Percentiles rank a stretch among this genome's conserved stretches.
Evolutionary conservation across 1,140 invertebrate genomes (phyloP).

Genomic region (Triops longicaudatus): DNA sequence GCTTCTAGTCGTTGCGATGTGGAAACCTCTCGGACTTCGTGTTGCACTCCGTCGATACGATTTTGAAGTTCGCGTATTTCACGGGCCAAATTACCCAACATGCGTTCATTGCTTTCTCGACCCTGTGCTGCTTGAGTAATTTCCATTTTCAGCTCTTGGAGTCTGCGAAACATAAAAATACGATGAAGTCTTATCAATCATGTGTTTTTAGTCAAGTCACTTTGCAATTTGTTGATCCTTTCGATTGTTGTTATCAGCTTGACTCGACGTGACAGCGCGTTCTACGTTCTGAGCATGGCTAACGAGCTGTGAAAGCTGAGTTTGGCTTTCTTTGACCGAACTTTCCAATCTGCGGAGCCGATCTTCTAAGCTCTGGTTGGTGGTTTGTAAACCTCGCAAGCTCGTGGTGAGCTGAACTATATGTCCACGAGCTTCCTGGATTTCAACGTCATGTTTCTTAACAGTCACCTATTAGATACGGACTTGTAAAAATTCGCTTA

Average conservation of each 20-base stretch:
- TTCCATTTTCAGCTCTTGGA: background rate
- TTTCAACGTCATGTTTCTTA: slow-evolving; percentile 10
- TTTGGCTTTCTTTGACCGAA: background rate
- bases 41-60: background rate
- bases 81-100: background rate
- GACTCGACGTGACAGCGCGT: slow-evolving; percentile 4
- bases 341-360: background rate
- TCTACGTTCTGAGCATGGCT: background rate
- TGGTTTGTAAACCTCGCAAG: background rate
- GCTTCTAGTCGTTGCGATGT: background rate
- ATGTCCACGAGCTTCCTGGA: background rate
- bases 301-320: background rate
- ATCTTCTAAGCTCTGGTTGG: background rate
- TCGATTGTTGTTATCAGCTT: background rate
- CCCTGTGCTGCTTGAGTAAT: background rate
- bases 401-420: background rate
- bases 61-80: background rate
- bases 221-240: background rate
- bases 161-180: background rate
- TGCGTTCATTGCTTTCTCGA: background rate
- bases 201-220: background rate
- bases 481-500: background rate
- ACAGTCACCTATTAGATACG: background rate
- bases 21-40: background rate
- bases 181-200: background rate